Base-by-base conservation (phyloP, 1,140 invertebrate genomes). In the Tenebrio molitor region DNA sequence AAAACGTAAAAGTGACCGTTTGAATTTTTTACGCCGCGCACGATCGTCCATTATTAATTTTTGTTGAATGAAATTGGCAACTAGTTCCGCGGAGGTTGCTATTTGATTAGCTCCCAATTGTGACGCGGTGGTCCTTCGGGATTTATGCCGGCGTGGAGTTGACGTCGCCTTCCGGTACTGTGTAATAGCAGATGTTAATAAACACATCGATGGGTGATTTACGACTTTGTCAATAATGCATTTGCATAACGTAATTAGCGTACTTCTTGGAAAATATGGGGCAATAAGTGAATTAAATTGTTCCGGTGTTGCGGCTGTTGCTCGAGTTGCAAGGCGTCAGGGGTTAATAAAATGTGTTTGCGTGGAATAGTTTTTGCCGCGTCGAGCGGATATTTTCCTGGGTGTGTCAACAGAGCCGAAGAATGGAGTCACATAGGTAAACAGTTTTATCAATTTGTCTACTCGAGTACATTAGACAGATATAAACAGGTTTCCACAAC, bases 381-480 rank as follows among this genome's bases (percentile, higher is more conserved):
- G n/a, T 14, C 7, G 50, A 15, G n/a, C 50, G 50, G 50, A 58
- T 58, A 29, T 58, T 58, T 58, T 58, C 50, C 50, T 29, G 12
- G 21, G 29, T 21, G 29, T 12, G 50, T 58, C 21, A 58, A 58
- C 50, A 58, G 19, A 58, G 23, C 14, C 50, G 50, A 58, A 58
- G 50, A 29, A 58, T 58, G 50, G 50, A 58, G 50, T 58, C 50
- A 14, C 50, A 58, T 12, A 25, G 50, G 50, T 58, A 58, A 58
- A 58, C 50, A 58, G 50, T 58, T 58, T 58, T 58, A 58, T 29
- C 50, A 58, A 58, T 58, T 58, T 58, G 21, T 58, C 50, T 58
- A 25, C 50, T 58, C 50, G 50, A 58, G 50, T 58, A 58, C 50
- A 58, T 58, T 58, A 58, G 50, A 58, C 23, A 58, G 21, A 29